Evolutionary conservation across 2,797 vertebrate species (phyloP).

Genomic region (Pipistrellus pipistrellus): DNA sequence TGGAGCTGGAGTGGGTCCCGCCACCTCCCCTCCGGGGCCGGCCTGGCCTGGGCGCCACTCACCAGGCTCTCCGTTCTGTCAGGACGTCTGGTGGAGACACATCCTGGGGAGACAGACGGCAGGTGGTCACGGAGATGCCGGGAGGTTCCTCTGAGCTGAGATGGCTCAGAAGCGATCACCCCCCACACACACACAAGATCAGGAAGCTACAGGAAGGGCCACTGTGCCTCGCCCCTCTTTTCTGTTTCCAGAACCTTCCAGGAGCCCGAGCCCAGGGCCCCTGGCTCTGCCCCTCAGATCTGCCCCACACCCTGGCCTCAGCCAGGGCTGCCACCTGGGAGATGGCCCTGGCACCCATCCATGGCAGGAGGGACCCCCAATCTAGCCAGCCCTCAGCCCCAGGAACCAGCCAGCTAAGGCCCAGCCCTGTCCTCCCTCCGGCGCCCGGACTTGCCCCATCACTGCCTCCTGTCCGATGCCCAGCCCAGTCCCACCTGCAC

Average conservation of each 20-base stretch:
- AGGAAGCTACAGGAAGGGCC: background rate
- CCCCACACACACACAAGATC: background rate
- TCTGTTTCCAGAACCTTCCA: background rate
- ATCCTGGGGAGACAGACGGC: background rate
- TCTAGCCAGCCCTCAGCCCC: background rate
- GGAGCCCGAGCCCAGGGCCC: background rate
- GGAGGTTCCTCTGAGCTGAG: background rate
- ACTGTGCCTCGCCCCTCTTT: background rate
- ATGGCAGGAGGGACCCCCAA: background rate
- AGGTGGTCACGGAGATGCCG: background rate
- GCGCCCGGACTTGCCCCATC: background rate
- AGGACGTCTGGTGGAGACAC: too few relatives aligned
- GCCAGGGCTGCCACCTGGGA: background rate
- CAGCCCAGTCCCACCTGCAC: rapidly evolving
- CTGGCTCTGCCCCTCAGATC: background rate
- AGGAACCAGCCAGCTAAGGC: background rate
- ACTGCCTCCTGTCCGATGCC: too few relatives aligned
- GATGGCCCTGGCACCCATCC: background rate
- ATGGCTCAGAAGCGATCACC: rapidly evolving
- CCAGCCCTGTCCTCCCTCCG: too few relatives aligned
- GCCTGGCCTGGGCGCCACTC: background rate
- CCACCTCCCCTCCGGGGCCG: rapidly evolving
- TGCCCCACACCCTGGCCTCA: background rate
- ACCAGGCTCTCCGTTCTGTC: background rate
- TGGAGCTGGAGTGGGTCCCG: background rate